These are phyloP conservation scores for Gymnocephalus cernua DNA, from an alignment of 2,113 vertebrate genomes.

Conservation along the genomic window DNA sequence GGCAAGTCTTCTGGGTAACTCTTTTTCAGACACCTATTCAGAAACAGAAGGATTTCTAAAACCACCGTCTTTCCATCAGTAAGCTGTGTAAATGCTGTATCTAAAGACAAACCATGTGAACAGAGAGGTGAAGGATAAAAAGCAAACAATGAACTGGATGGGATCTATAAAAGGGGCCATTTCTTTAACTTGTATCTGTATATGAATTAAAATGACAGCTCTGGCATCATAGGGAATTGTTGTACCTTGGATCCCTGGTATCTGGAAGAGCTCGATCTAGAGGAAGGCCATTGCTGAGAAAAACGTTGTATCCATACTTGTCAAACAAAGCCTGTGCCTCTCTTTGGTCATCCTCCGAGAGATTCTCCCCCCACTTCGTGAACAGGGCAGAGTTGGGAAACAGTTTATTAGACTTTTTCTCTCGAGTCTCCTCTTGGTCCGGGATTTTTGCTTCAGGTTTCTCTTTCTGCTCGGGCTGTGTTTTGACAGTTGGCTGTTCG, in stretches of 20 bases:
- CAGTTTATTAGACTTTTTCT: conserved; percentile 58
- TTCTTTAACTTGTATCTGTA: too few species aligned
- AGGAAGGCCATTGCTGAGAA: conserved; percentile 79
- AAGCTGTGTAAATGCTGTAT: background rate
- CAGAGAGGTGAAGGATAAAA: background rate
- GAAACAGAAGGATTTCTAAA: background rate
- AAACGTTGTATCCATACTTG: conserved; percentile 81
- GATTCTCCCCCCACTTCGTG: conserved; percentile 70
- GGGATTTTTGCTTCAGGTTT: background rate
- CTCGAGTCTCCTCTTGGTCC: background rate
- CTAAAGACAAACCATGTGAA: background rate
- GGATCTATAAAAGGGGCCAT: fast-evolving
- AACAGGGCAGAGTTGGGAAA: conserved; percentile 75
- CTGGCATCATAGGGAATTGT: fast-evolving
- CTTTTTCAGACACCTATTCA: conserved; percentile 79
- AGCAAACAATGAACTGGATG: background rate
- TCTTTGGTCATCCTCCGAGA: conserved; percentile 76
- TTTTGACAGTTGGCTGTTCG: background rate
- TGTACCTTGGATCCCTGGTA: conserved; percentile 72
- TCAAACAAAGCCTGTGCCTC: conserved; percentile 73
- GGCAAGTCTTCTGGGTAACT: conserved; percentile 82
- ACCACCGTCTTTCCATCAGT: background rate
- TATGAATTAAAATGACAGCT: background rate
- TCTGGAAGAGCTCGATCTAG: conserved; percentile 76
- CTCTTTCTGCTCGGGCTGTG: background rate